Evolutionary conservation across 2,888 invertebrate genomes (phyloP), one percentile per base, ranked within the genome.

Genomic region (Drosophila rubida): DNA sequence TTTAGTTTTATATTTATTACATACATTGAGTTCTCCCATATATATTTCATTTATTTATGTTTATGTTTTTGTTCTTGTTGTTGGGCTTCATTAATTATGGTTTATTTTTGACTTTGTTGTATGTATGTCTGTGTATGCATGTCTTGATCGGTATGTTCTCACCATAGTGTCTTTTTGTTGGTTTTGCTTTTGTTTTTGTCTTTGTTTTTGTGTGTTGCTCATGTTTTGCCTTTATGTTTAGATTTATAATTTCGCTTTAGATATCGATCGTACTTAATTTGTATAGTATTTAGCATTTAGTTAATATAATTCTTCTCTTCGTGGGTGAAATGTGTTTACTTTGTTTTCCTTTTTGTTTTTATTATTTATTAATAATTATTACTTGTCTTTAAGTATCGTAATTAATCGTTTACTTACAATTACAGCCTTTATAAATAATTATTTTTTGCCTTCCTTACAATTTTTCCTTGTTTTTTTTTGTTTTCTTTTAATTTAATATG

Each of bases 371-470:
- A 64, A 75, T 48, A 44, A 58, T 67, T 80, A 64, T 55, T 75
- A 64, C 62, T 66, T 58, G 39, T 62, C 62, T 72, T 75, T 72
- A 74, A 67, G 65, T 75, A 63, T 65, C 51, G 53, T 74, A 60
- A 74, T 78, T 66, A 69, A 74, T 75, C 54, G 70, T 75, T 75
- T 88, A 90, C 91, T 91, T 91, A 91, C 90, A 91, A 91, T 91
- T 91, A 91, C 91, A 91, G 91, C 91, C 91, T 91, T 91, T 90
- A 91, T 90, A 90, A 90, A 83, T 90, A 90, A 88, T 87, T 83
- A 82, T 81, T 80, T 86, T 80, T 48, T 55, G 54, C 72, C 39
- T 45, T 66, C 35, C 68, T 22, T 37, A 45, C n/a, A 41, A 30
- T 53, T 42, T 39, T 68, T 54, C 19, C 13, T 44, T 60, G 54